Evolutionary conservation across 30 jellyfish, hydroid and myxozoan genomes (phyloP), one percentile per base, ranked within the genome.

Genomic region (Turritopsis dohrnii): DNA sequence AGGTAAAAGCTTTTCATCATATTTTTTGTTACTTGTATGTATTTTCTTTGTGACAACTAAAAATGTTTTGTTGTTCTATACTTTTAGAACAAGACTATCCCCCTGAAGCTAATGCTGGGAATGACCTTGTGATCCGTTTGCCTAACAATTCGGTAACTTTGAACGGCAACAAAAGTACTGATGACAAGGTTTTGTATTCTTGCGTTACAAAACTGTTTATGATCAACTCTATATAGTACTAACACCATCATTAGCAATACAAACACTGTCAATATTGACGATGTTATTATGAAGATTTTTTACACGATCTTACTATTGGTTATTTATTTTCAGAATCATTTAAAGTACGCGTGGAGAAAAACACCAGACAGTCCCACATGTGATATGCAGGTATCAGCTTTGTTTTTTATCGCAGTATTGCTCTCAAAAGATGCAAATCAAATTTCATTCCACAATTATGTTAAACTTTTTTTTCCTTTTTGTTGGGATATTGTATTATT

Each of bases 131-230:
- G 17, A 26, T 94, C 79, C 89, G 76, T 29, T 69, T 94, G 71
- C 99, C 99, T 20, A 88, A 86, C 27, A 94, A 94, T 74, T 86
- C 90, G 8, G 97, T 90, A 16, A 82, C 86, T 19, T 95, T 94
- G 65, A 81, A 89, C 89, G 99, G 99, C 19, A 89, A 86, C 85
- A 90, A 89, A 52, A 89, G 96, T 79, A 83, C 97, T 17, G 99
- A 94, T 71, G 99, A 94, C 75, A 94, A 94, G 95, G 99, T 89
- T n/a, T n/a, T n/a, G n/a, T n/a, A n/a, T n/a, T n/a, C n/a, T n/a
- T n/a, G n/a, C n/a, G n/a, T n/a, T n/a, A n/a, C n/a, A 41, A 41
- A 41, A 41, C 5, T 41, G 60, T 41, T n/a, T n/a, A n/a, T n/a
- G n/a, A n/a, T n/a, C n/a, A n/a, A n/a, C n/a, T n/a, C n/a, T n/a